A percentile compares a stretch with the other conserved stretches of the same genome.
phyloP scores from a whole-genome alignment of 2,113 vertebrate species.

The Agapornis roseicollis region DNA sequence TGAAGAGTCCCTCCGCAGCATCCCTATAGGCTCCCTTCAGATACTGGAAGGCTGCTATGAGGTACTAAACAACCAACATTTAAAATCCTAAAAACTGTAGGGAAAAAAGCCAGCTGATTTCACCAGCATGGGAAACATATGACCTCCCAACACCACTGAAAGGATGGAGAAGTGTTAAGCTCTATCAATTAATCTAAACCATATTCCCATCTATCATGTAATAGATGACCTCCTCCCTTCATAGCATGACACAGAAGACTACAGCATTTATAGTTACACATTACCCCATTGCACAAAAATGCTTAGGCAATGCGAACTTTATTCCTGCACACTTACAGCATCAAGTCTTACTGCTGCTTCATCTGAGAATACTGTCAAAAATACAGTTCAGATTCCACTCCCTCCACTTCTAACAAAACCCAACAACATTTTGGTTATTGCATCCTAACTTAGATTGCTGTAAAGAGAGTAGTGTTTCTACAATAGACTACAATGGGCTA shows the following conservation, averaged over 20 bases:
- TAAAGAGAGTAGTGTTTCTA: not conserved
- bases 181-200: not conserved
- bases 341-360: not conserved
- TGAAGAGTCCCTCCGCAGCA: too few relatives aligned
- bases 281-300: not conserved
- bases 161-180: not conserved
- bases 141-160: not conserved
- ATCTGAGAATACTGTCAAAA: not conserved
- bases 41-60: too few relatives aligned
- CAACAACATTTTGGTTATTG: not conserved
- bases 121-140: fast-evolving
- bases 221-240: not conserved
- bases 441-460: not conserved
- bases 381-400: not conserved
- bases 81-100: not conserved
- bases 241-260: not conserved
- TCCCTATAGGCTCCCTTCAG: too few relatives aligned
- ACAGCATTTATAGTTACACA: not conserved
- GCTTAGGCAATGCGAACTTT: not conserved
- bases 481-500: not conserved
- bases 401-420: not conserved
- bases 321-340: not conserved
- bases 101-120: not conserved
- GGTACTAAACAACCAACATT: not conserved
- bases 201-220: not conserved